Percentiles rank a stretch among this genome's conserved stretches.
Conservation (phyloP, 2,797 vertebrate genomes). For the Manis javanica region DNA sequence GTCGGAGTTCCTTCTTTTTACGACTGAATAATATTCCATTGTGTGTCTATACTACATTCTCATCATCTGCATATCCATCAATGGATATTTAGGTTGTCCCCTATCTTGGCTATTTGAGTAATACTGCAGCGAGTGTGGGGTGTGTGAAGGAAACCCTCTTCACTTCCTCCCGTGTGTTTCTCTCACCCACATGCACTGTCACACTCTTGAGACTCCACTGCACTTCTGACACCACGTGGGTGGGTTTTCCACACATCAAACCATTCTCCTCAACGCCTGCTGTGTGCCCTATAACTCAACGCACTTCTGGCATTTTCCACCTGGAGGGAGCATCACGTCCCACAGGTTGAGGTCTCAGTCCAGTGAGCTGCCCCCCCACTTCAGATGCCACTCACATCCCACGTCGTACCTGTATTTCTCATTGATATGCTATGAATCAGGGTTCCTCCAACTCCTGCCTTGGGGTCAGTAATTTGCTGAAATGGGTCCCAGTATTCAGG, state of each 20-base stretch:
- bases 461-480: background rate
- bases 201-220: background rate
- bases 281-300: background rate
- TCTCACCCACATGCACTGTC: background rate
- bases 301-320: fast-evolving
- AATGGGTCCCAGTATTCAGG: background rate
- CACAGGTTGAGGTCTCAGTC: fast-evolving
- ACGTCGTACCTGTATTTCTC: background rate
- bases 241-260: background rate
- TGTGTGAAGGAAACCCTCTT: too few relatives aligned
- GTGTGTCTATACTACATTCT: fast-evolving
- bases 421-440: background rate
- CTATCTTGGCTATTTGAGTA: fast-evolving
- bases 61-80: fast-evolving
- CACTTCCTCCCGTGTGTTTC: background rate
- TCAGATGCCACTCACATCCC: background rate
- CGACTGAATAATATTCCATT: too few relatives aligned
- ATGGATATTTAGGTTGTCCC: fast-evolving
- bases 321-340: background rate
- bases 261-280: background rate
- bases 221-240: background rate
- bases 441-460: background rate
- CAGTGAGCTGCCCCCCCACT: background rate
- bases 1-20: background rate
- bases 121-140: background rate